Evolutionary conservation across 2,797 vertebrate genomes (phyloP), one percentile per base, ranked within the genome.

Genomic region (Crocidura indochinensis): DNA sequence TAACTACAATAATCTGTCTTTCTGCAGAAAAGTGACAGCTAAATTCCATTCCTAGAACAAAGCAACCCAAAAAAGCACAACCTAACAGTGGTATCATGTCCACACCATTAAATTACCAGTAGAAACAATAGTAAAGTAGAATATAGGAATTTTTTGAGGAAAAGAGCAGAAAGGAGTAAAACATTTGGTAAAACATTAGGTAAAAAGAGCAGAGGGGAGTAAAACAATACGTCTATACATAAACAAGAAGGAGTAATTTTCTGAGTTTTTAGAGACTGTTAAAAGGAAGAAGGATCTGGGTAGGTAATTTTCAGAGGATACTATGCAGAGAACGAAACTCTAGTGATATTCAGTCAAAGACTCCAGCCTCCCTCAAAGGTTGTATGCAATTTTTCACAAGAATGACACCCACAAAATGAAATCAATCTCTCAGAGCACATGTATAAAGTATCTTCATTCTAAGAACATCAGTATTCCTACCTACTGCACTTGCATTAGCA

Each of bases 401-500:
- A 81, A 75, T 60, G 60, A 95, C 88, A 95, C 68, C 83, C 92
- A 84, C 31, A 78, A 92, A 84, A 92, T 69, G 68, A 44, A 84
- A 82, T 81, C 91, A 93, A 88, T 78, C 51, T 96, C 60, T 96
- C 74, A 86, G 74, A 73, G 76, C 72, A 49, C 62, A 69, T 76
- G 80, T 68, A 77, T 95, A 93, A 94, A 94, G 94, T 91, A 73
- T 72, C 85, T 87, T 97, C 62, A 77, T 77, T 90, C 71, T 44
- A 71, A 90, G n/a, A 6, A 62, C 11, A 27, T 81, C 87, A 85
- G 94, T 93, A 95, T 95, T 94, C 73, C 93, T 96, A 91, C 90
- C 84, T 93, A 93, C 86, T 90, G 83, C 91, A 80, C 24, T 89
- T 97, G 95, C 92, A 44, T 96, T 95, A 95, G 84, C 95, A 96